Base-by-base conservation (phyloP, 2,113 vertebrate species). In the human region DNA sequence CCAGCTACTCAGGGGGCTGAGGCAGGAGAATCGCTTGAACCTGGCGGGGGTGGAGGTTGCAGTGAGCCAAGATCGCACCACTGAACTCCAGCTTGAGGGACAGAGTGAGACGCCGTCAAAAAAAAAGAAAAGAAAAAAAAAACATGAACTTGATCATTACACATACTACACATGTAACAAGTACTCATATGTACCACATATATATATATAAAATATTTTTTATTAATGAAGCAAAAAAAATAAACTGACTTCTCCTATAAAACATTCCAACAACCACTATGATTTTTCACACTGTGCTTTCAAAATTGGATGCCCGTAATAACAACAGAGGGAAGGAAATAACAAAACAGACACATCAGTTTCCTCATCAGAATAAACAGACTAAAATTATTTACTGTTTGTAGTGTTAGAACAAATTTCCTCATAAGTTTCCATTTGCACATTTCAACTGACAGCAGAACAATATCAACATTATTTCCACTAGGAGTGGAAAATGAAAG, bases 401-500 rank as follows among this genome's bases (percentile, higher is more conserved):
- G 75, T 88, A 48, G 22, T 40, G 25, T 96, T 89, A 94, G 61
- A 72, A 92, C 82, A 96, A 61, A 95, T 93, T 96, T 96, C 96
- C 90, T 91, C 43, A 13, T 8, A 89, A 61, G 52, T 93, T 96
- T 85, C 61, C 82, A 75, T 96, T 85, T 57, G 57, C 13, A 9
- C 52, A 32, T 89, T 96, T 97, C 94, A 83, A 80, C 57, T 40
- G 97, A 96, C 20, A 97, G 90, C 87, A 87, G 73, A 96, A 97
- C 93, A 89, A 96, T n/a, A 45, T 73, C 81, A 91, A 52, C 52
- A 88, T 92, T 95, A 78, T 94, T 98, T 97, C 92, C 76, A 81
- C 11, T 45, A 66, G 83, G 79, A 20, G 8, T 16, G 12, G 76
- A 96, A 98, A 98, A 98, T 90, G 93, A 97, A 97, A 97, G 72